phyloP scores from a whole-genome alignment of 2,113 vertebrate species.

The Rhombomys opimus region DNA sequence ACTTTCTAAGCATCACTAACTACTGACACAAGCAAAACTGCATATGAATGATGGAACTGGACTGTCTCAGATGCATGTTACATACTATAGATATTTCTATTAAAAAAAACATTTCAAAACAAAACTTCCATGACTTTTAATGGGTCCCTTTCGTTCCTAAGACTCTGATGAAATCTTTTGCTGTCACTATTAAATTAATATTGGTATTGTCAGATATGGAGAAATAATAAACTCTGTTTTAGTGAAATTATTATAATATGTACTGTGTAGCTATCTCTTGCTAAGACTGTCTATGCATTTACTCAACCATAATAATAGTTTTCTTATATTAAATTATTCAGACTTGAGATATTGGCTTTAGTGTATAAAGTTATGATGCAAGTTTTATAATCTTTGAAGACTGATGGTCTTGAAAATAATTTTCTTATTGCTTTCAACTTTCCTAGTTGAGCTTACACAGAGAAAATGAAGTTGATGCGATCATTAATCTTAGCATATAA shows the following conservation, averaged over 20 bases:
- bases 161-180: neutral
- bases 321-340: conserved; percentile 38
- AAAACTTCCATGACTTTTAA: neutral
- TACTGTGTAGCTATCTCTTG: neutral
- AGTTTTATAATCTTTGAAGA: conserved; percentile 20
- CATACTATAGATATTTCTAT: neutral
- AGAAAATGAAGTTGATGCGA: conserved; percentile 45
- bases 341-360: conserved; percentile 54
- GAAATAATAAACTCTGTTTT: neutral
- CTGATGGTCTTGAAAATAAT: conserved; percentile 63
- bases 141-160: neutral
- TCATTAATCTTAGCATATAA: neutral
- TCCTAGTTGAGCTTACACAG: conserved; percentile 23
- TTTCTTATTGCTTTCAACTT: no score
- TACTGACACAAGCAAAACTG: conserved; percentile 16
- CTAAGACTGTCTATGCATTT: neutral
- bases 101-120: neutral
- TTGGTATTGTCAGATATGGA: neutral
- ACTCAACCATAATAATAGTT: neutral
- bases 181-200: conserved; percentile 47
- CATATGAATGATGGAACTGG: neutral
- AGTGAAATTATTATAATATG: conserved; percentile 51
- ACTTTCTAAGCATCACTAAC: neutral
- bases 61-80: neutral
- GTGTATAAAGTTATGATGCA: conserved; percentile 13